Base-by-base conservation (phyloP, 2,888 invertebrate genomes). In the Lepeophtheirus nordmannii region DNA sequence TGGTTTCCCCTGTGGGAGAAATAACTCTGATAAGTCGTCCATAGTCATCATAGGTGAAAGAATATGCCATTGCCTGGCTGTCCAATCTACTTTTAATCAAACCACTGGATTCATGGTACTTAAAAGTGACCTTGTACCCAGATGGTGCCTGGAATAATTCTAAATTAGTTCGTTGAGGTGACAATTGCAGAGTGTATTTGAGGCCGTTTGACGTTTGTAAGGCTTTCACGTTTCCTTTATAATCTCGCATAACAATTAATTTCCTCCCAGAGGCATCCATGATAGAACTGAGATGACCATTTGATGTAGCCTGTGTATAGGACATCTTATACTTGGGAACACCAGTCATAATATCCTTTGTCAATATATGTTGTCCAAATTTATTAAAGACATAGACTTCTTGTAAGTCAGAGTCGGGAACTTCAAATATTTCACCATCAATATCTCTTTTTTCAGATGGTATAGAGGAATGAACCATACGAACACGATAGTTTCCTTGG, bases 311-410 rank as follows among this genome's bases (percentile, higher is more conserved):
- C 74, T 96, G 96, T 61, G 91, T 93, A 79, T 97, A 97, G 30
- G 93, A 81, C 80, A 97, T 97, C 61, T 91, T 89, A 76, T 94
- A 96, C 74, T 92, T 82, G 8, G 87, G 87, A 77, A 90, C 89
- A 61, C 89, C 91, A n/a, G 94, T 94, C 60, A 94, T 87, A 68
- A 94, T 79, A 76, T 94, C 93, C 75, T 88, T 89, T 1, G 96
- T 96, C 37, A 87, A 86, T 37, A 90, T 87, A 76, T 98, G 98
- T 75, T 96, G 96, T 1, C 98, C 97, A 74, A 91, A 92, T 37
- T 89, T 82, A 76, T 92, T 92, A 76, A 92, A 92, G 1, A 90
- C 87, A 73, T 91, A 92, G 68, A 93, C 82, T 78, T 97, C 96
- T 70, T 91, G 89, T 0, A 90, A 87, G 12, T 91, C 89, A 56